Base-by-base conservation (phyloP, 2,797 vertebrate species). In the Micropoecilia bifurca region DNA sequence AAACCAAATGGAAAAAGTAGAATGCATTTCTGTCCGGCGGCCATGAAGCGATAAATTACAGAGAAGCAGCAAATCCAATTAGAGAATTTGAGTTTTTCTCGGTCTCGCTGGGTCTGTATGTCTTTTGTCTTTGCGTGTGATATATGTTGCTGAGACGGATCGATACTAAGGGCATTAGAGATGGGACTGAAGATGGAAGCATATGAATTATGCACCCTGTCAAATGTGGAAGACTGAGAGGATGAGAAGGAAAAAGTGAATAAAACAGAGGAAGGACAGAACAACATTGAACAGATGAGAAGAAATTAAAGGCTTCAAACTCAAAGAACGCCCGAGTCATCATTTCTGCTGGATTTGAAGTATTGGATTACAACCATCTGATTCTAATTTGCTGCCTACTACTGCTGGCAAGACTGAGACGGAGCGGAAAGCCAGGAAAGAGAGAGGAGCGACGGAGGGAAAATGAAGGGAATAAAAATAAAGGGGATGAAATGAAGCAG, bases 301-400 rank as follows among this genome's bases (percentile, higher is more conserved):
- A 43, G 46, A 73, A 77, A 88, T 72, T 69, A 55, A 41, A 77
- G 73, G 50, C 69, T 76, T 78, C 77, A 8, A 59, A 68, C 85
- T 86, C 78, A 83, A 88, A 94, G 93, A 93, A 92, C 77, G 82
- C 85, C 84, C 85, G 78, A 96, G 96, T 98, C 97, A 98, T 98
- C 96, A 97, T 97, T 98, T 98, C 97, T 98, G 97, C 92, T 91
- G 87, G 90, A 93, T 97, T 96, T 97, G 94, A 97, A 97, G 97
- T 96, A 97, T 98, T 97, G 96, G 95, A 97, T 99, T 98, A 97
- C 97, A 96, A 97, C 96, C 97, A 98, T 98, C 96, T 97, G 97
- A 98, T 97, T 97, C 96, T 97, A 96, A 96, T 98, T 97, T 97
- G 95, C 97, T 97, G 96, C 95, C 96, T 95, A 95, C 96, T 95